Evolutionary conservation across 2,113 vertebrate species (phyloP).

Genomic region (Thomomys bottae): DNA sequence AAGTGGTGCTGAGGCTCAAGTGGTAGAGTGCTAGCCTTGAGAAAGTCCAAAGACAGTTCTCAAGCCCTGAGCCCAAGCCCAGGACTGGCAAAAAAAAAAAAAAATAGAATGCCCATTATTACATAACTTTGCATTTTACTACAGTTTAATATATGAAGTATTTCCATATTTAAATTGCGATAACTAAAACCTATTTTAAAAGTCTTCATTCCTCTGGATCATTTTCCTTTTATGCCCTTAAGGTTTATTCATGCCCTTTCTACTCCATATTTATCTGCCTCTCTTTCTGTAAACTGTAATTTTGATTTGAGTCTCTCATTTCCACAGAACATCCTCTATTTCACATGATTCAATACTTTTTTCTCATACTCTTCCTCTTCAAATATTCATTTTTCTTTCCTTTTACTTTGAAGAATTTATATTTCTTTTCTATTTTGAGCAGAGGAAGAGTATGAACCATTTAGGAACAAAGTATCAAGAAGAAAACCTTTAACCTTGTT

Average conservation of each 20-base stretch:
- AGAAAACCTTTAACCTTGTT: conserved; percentile 74
- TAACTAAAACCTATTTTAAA: neutral
- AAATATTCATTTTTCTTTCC: neutral
- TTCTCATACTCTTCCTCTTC: neutral
- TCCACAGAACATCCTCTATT: fast-evolving
- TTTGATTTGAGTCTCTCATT: neutral
- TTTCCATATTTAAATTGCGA: neutral
- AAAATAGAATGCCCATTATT: neutral
- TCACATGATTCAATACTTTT: neutral
- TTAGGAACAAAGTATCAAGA: conserved; percentile 39
- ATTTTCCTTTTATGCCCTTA: neutral
- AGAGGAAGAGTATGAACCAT: conserved; percentile 56
- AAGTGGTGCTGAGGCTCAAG: no score
- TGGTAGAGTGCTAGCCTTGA: no score
- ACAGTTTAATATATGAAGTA: no score
- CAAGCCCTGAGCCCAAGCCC: no score
- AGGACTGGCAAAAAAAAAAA: no score
- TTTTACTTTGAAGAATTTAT: conserved; percentile 24
- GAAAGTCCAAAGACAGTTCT: no score
- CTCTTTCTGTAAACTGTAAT: neutral
- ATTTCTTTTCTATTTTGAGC: conserved; percentile 23
- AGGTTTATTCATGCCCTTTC: fast-evolving
- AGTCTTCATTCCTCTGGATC: neutral
- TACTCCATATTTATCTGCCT: neutral
- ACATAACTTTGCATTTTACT: neutral